A percentile compares a stretch with the other conserved stretches of the same genome.
Evolutionary conservation across 2,113 vertebrate genomes (phyloP).

Genomic region (Felis chaus): DNA sequence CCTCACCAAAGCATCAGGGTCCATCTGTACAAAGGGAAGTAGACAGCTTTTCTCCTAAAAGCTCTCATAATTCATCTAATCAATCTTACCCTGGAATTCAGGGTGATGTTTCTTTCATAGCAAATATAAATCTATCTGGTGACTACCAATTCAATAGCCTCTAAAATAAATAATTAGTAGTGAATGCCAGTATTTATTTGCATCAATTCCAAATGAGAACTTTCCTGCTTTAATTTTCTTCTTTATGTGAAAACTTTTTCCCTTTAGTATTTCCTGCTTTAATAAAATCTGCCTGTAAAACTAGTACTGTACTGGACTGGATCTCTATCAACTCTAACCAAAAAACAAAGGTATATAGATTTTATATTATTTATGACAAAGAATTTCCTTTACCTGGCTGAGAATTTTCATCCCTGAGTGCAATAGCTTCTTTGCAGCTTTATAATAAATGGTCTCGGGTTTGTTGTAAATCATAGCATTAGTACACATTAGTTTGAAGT

Average conservation of each 20-base stretch:
- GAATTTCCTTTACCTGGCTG: constrained; percentile 89
- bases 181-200: background rate
- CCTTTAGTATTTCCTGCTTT: constrained; percentile 13
- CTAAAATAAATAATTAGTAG: constrained; percentile 3
- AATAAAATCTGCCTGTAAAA: background rate
- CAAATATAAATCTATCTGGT: background rate
- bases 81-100: background rate
- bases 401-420: constrained; percentile 99
- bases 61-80: background rate
- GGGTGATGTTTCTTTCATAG: background rate
- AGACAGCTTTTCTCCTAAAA: background rate
- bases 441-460: constrained; percentile 98
- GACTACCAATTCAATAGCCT: background rate
- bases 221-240: background rate
- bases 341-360: background rate
- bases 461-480: constrained; percentile 99
- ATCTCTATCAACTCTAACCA: background rate
- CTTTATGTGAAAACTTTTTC: background rate
- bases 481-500: constrained; percentile 97
- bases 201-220: constrained; percentile 39
- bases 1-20: background rate
- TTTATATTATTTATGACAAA: constrained; percentile 34
- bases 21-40: background rate
- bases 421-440: constrained; percentile 96
- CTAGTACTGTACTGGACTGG: background rate